Evolutionary conservation across 2,797 vertebrate genomes (phyloP).

Genomic region (Pangasius sanitwongsei): DNA sequence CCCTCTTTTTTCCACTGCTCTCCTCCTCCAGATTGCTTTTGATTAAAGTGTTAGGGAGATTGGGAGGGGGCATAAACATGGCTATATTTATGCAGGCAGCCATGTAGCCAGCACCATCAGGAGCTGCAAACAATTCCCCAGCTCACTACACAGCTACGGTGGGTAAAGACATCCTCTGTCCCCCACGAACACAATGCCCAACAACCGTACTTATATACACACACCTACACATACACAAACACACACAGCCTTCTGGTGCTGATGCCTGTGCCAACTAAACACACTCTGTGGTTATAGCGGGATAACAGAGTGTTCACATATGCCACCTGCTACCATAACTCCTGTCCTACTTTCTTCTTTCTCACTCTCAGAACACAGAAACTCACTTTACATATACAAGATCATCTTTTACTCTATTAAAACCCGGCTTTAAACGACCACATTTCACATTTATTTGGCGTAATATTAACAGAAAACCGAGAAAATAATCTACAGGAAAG

Average conservation of each 20-base stretch:
- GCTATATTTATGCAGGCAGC: conserved; percentile 81
- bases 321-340: conserved; percentile 60
- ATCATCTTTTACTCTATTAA: background rate
- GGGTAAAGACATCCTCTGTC: conserved; percentile 65
- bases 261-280: conserved; percentile 56
- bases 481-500: background rate
- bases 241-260: conserved; percentile 52
- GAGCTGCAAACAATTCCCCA: conserved; percentile 66
- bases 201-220: conserved; percentile 20
- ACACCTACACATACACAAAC: conserved; percentile 43
- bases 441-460: background rate
- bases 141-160: conserved; percentile 68
- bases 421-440: background rate
- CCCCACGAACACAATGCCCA: conserved; percentile 27
- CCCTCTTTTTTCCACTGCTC: conserved; percentile 62
- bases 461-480: background rate
- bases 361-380: conserved; percentile 34
- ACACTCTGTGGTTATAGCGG: conserved; percentile 50
- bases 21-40: conserved; percentile 79
- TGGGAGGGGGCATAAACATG: conserved; percentile 75
- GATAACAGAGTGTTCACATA: conserved; percentile 58
- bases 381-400: background rate
- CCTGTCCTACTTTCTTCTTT: conserved; percentile 56
- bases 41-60: conserved; percentile 77
- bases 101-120: conserved; percentile 72